phyloP scores from a whole-genome alignment of 37 sponge, comb jelly and placozoan species.

The Eunapius fragilis region DNA sequence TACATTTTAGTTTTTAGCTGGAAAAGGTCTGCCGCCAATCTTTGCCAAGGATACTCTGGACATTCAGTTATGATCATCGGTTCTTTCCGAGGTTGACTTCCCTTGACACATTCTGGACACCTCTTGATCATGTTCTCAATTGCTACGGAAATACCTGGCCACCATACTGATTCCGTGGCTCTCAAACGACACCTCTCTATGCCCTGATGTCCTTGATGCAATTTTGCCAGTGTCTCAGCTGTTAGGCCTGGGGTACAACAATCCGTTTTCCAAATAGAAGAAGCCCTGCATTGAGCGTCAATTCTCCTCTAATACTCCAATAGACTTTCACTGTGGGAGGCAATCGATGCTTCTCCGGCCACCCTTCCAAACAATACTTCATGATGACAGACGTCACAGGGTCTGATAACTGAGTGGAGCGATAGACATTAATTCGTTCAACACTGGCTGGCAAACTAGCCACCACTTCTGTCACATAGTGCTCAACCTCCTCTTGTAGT shows the following conservation, averaged over 20 bases:
- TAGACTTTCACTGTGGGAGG: slow-evolving; percentile 7
- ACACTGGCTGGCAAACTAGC: not conserved
- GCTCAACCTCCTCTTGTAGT: not conserved
- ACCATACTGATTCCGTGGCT: slow-evolving; percentile 48
- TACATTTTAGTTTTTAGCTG: slow-evolving; percentile 22
- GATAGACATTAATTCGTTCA: not conserved
- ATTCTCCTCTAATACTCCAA: slow-evolving; percentile 23
- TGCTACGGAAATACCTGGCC: slow-evolving; percentile 41
- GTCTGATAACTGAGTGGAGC: not conserved
- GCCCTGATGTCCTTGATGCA: slow-evolving; percentile 58
- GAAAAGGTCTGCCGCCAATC: slow-evolving; percentile 29
- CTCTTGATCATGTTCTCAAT: slow-evolving; percentile 36
- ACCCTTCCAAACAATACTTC: not conserved
- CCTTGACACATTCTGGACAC: slow-evolving; percentile 32
- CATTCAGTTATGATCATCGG: slow-evolving; percentile 17
- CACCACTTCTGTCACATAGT: not conserved
- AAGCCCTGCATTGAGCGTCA: not conserved
- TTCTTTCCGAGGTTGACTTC: slow-evolving; percentile 1
- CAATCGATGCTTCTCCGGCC: slow-evolving; percentile 8
- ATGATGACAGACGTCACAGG: not conserved
- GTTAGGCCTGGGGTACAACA: slow-evolving; percentile 23
- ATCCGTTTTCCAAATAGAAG: slow-evolving; percentile 21
- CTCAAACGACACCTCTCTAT: slow-evolving; percentile 35
- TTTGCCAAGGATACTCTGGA: slow-evolving; percentile 27
- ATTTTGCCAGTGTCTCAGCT: slow-evolving; percentile 24